phyloP scores from a whole-genome alignment of 2,888 invertebrate genomes.

The Spodoptera exigua region DNA sequence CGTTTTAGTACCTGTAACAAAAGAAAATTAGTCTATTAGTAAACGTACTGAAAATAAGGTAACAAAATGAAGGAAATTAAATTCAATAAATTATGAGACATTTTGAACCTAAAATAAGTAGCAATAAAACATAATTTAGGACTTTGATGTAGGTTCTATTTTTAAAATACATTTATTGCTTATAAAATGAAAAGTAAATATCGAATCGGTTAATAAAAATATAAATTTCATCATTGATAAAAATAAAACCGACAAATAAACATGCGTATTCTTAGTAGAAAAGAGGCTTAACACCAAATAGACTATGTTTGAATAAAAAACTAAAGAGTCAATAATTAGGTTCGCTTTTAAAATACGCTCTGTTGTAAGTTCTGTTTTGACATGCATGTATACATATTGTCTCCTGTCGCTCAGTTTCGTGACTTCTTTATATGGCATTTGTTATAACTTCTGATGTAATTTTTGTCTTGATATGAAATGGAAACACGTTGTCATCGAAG shows the following conservation, averaged over 20 bases:
- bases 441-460: neutral
- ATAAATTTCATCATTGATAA: no score
- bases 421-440: neutral
- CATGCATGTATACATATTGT: no score
- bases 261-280: no score
- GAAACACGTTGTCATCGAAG: neutral
- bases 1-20: slow-evolving; percentile 55
- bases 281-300: no score
- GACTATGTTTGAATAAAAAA: no score
- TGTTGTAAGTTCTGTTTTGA: no score
- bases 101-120: slow-evolving; percentile 22
- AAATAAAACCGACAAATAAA: no score
- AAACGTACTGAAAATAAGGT: slow-evolving; percentile 15
- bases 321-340: no score
- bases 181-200: slow-evolving; percentile 1
- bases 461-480: slow-evolving; percentile 1
- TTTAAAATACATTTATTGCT: slow-evolving; percentile 16
- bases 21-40: slow-evolving; percentile 44
- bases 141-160: slow-evolving; percentile 4
- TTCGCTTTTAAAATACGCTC: no score
- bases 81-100: slow-evolving; percentile 25
- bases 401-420: slow-evolving; percentile 11
- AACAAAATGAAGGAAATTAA: slow-evolving; percentile 28
- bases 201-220: no score
- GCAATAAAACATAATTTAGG: slow-evolving; percentile 30